Percentiles rank a stretch among this genome's conserved stretches.
Evolutionary conservation across 1,140 invertebrate species (phyloP).

Genomic region (Oppia nitens): DNA sequence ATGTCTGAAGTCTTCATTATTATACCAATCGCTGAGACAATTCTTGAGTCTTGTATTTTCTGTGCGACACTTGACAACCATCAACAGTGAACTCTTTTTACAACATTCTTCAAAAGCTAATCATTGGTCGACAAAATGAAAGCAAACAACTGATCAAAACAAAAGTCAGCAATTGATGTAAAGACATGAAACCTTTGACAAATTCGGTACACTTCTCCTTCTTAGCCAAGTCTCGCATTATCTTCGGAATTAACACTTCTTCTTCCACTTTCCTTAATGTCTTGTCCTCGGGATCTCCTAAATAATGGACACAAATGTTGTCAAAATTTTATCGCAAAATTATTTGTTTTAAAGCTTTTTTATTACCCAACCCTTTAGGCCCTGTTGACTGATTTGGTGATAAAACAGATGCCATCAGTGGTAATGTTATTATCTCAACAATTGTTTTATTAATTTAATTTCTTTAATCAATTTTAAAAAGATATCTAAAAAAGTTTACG

Average conservation of each 20-base stretch:
- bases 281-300: conserved; percentile 63
- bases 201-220: conserved; percentile 51
- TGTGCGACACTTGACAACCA: conserved; percentile 56
- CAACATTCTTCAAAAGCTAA: conserved; percentile 23
- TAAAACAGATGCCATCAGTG: not conserved
- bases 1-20: conserved; percentile 51
- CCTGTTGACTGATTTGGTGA: not conserved
- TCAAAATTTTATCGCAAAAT: not conserved
- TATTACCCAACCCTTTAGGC: not conserved
- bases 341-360: not conserved
- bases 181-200: conserved; percentile 36
- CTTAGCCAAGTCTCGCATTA: conserved; percentile 58
- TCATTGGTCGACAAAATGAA: conserved; percentile 28
- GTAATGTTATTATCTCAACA: no score
- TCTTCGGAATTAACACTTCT: conserved; percentile 65
- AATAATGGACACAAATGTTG: not conserved
- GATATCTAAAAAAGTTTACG: no score
- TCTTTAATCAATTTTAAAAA: no score
- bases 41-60: conserved; percentile 48
- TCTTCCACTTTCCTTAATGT: conserved; percentile 61
- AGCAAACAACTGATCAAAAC: not conserved
- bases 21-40: conserved; percentile 21
- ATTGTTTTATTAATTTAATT: no score
- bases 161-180: not conserved
- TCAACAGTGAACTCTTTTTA: not conserved